Evolutionary conservation across 2,797 vertebrate genomes (phyloP).

Genomic region (Epinephelus awoara): DNA sequence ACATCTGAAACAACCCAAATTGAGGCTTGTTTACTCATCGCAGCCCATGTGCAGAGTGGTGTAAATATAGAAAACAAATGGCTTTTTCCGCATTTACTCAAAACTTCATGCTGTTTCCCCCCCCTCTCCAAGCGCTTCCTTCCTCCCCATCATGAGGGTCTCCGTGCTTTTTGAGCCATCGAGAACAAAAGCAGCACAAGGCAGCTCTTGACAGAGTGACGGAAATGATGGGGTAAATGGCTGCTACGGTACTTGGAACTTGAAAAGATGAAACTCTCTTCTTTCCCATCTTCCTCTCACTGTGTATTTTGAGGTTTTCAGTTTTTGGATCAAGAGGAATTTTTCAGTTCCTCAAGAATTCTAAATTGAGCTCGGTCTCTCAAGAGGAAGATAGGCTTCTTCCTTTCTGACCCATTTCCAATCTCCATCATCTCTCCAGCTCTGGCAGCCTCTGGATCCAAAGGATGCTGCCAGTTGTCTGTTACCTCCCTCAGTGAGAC

Average conservation of each 20-base stretch:
- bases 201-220: conserved; percentile 58
- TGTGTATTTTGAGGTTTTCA: conserved; percentile 65
- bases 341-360: conserved; percentile 68
- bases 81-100: conserved; percentile 36
- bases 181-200: conserved; percentile 67
- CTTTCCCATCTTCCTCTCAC: conserved; percentile 35
- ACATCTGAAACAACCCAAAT: conserved; percentile 30
- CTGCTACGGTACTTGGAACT: conserved; percentile 39
- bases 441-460: conserved; percentile 63
- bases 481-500: conserved; percentile 47
- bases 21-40: conserved; percentile 42
- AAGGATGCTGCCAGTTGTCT: conserved; percentile 62
- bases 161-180: conserved; percentile 49
- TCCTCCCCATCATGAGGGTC: conserved; percentile 43
- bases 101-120: conserved; percentile 38
- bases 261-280: conserved; percentile 47
- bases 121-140: conserved; percentile 44
- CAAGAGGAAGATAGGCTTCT: conserved; percentile 52
- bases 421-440: conserved; percentile 65
- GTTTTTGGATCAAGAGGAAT: conserved; percentile 69
- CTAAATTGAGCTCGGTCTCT: conserved; percentile 67
- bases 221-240: conserved; percentile 58
- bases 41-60: conserved; percentile 14
- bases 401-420: conserved; percentile 76
- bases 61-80: conserved; percentile 41